Evolutionary conservation across 2,888 invertebrate genomes (phyloP).

Genomic region (Agrochola lota): DNA sequence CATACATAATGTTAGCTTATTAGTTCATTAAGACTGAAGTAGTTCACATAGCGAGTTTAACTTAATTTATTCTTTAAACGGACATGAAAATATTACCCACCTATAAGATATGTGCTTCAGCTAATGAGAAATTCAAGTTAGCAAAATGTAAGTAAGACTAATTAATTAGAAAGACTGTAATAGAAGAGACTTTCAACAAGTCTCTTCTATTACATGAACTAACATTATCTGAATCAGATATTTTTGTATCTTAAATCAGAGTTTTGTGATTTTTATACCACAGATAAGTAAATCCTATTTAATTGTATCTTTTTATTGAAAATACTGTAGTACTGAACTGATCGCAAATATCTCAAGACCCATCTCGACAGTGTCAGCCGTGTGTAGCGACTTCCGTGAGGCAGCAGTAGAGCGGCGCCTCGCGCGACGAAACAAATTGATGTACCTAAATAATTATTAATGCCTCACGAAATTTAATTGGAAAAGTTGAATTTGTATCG

Average conservation of each 20-base stretch:
- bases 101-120: background rate
- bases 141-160: too few relatives aligned
- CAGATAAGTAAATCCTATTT: background rate
- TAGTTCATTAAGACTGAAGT: background rate
- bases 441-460: conserved; percentile 91
- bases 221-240: background rate
- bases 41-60: background rate
- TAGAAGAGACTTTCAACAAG: background rate
- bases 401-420: conserved; percentile 78
- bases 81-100: too few relatives aligned
- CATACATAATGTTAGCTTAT: background rate
- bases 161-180: background rate
- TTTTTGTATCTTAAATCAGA: background rate
- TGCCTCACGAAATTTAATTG: conserved; percentile 91
- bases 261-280: background rate
- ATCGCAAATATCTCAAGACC: conserved; percentile 47
- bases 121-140: conserved; percentile 1
- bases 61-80: background rate
- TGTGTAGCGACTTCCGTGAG: conserved; percentile 73
- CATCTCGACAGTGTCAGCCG: conserved; percentile 66
- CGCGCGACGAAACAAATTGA: conserved; percentile 91
- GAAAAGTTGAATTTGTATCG: conserved; percentile 91
- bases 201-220: background rate
- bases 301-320: background rate
- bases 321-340: conserved; percentile 3